phyloP scores from a whole-genome alignment of 1,140 invertebrate species.

The Saxidomus purpurata region DNA sequence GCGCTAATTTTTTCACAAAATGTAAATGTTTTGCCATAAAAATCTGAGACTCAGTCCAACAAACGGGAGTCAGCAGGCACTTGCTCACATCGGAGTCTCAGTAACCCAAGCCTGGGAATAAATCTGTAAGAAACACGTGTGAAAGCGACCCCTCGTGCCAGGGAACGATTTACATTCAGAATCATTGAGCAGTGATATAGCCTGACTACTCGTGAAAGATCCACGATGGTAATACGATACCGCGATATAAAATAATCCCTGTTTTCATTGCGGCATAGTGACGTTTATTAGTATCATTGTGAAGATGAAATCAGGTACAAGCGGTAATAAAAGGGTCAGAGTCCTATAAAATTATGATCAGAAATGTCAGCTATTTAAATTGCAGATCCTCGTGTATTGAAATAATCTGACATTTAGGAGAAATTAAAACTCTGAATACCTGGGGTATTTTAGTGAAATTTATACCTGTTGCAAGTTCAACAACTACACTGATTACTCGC shows the following conservation, averaged over 20 bases:
- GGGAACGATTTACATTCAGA: constrained; percentile 35
- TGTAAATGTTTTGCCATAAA: too few relatives aligned
- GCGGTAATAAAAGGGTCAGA: constrained; percentile 37
- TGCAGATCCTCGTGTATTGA: constrained; percentile 30
- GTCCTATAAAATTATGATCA: constrained; percentile 8
- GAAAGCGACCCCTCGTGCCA: constrained; percentile 50
- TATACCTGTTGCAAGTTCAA: constrained; percentile 7
- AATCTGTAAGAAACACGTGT: constrained; percentile 29
- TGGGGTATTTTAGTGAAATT: neutral
- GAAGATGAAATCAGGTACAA: constrained; percentile 29
- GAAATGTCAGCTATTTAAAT: constrained; percentile 43
- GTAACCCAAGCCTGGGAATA: constrained; percentile 41
- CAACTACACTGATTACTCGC: neutral
- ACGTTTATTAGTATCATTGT: constrained; percentile 37
- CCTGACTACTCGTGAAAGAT: constrained; percentile 44
- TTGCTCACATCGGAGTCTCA: neutral
- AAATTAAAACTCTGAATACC: constrained; percentile 9
- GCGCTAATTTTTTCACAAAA: too few relatives aligned
- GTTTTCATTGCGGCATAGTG: constrained; percentile 44
- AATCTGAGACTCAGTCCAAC: too few relatives aligned
- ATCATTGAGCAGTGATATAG: constrained; percentile 38
- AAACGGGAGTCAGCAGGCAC: neutral
- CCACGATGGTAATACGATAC: constrained; percentile 13
- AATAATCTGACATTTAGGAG: constrained; percentile 43
- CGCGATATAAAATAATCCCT: constrained; percentile 50